phyloP scores from a whole-genome alignment of 2,888 invertebrate species.

The Phania funesta region DNA sequence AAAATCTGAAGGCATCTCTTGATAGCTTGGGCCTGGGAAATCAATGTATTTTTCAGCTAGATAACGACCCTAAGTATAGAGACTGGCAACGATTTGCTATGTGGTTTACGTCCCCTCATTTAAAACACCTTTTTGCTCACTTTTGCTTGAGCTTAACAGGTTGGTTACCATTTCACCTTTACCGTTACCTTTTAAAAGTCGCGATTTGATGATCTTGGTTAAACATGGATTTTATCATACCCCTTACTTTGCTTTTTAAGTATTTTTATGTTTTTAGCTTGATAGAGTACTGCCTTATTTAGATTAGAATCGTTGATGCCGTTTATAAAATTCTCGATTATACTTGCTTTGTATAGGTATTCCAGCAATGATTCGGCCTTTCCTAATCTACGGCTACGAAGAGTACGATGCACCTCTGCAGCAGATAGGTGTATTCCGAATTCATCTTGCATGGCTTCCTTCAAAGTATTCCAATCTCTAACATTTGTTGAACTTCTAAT shows the following conservation, averaged over 20 bases:
- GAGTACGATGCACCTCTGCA: conserved; percentile 26
- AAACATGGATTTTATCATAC: neutral
- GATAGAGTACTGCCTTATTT: neutral
- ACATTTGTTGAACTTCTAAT: neutral
- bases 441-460: neutral
- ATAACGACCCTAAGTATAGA: too few species aligned
- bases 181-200: too few species aligned
- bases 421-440: conserved; percentile 18
- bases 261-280: neutral
- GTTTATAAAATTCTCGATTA: too few species aligned
- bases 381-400: conserved; percentile 34
- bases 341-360: neutral
- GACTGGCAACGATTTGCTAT: too few species aligned
- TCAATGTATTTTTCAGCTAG: too few species aligned
- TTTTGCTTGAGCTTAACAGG: too few species aligned
- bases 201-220: too few species aligned
- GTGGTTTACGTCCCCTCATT: too few species aligned
- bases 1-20: too few species aligned
- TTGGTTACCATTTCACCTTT: too few species aligned
- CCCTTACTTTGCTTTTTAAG: neutral
- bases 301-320: neutral
- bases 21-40: too few species aligned
- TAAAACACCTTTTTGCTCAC: too few species aligned
- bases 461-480: neutral
- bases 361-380: conserved; percentile 27